A percentile compares a stretch with the other conserved stretches of the same genome.
Evolutionary conservation across 2,888 invertebrate species (phyloP).

Genomic region (Autographa pulchrina): DNA sequence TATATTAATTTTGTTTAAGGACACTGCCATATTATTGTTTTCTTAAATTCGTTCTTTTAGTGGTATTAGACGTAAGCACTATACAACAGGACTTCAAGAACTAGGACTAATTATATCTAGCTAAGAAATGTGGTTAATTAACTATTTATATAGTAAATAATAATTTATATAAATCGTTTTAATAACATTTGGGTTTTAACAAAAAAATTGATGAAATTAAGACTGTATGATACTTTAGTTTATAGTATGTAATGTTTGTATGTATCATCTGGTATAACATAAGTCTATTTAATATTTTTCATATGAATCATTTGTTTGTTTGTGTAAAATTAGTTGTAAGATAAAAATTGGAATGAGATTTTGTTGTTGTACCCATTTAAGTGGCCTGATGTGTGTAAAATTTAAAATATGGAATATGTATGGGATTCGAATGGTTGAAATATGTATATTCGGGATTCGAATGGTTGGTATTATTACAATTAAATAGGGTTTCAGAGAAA

Average conservation of each 20-base stretch:
- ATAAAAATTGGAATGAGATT: slow-evolving; percentile 37
- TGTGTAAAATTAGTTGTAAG: slow-evolving; percentile 38
- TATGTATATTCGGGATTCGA: slow-evolving; percentile 33
- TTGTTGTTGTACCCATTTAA: slow-evolving; percentile 56
- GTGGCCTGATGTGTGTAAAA: slow-evolving; percentile 56
- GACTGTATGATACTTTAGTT: slow-evolving; percentile 77
- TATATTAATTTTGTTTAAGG: slow-evolving; percentile 67
- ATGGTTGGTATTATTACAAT: background rate
- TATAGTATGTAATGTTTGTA: slow-evolving; percentile 53
- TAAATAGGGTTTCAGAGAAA: background rate
- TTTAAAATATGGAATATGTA: slow-evolving; percentile 52
- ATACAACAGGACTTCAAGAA: slow-evolving; percentile 53
- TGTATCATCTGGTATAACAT: slow-evolving; percentile 56
- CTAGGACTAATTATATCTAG: slow-evolving; percentile 61
- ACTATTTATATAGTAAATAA: slow-evolving; percentile 62
- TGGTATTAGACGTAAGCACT: slow-evolving; percentile 48
- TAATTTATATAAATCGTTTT: slow-evolving; percentile 63
- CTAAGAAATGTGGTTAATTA: slow-evolving; percentile 57
- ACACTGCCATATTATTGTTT: slow-evolving; percentile 81
- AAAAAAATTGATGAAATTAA: slow-evolving; percentile 74
- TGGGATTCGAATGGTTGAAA: slow-evolving; percentile 21
- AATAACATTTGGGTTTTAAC: slow-evolving; percentile 56
- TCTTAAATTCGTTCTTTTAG: slow-evolving; percentile 54
- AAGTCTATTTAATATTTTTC: slow-evolving; percentile 54
- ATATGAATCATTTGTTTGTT: slow-evolving; percentile 54